phyloP scores from a whole-genome alignment of 2,113 vertebrate species.

The Salminus brasiliensis region DNA sequence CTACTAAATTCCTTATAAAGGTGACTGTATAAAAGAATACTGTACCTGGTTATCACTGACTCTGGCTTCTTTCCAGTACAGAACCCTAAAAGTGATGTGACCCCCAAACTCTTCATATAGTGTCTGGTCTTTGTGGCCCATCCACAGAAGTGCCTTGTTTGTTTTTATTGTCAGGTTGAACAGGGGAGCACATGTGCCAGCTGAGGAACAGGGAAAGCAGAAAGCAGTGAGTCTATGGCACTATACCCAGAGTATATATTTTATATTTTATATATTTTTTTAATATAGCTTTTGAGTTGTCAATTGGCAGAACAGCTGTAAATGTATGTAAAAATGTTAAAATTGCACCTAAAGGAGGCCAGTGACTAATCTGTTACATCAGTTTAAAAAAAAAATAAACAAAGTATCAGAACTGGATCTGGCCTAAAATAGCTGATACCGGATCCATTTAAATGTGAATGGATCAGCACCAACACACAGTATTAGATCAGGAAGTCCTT shows the following conservation, averaged over 20 bases:
- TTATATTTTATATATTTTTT: too few relatives aligned
- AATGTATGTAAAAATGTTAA: background rate
- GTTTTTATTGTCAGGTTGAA: background rate
- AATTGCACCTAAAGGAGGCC: background rate
- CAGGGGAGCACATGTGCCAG: constrained; percentile 19
- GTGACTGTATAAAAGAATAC: background rate
- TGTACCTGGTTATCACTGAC: background rate
- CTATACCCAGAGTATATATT: too few relatives aligned
- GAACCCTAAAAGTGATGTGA: background rate
- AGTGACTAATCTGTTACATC: background rate
- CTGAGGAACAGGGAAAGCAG: constrained; percentile 12
- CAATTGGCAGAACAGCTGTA: background rate
- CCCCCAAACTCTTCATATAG: background rate
- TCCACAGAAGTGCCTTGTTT: background rate
- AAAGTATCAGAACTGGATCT: too few relatives aligned
- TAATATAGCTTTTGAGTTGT: too few relatives aligned
- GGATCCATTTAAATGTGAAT: too few relatives aligned
- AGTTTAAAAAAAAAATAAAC: background rate
- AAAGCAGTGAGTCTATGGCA: too few relatives aligned
- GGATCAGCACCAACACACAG: too few relatives aligned
- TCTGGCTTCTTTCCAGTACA: constrained; percentile 31
- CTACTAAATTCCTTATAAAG: background rate
- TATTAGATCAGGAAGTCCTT: too few relatives aligned
- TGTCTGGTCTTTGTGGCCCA: constrained; percentile 22
- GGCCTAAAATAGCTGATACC: too few relatives aligned